Evolutionary conservation across 1,140 invertebrate species (phyloP).

Genomic region (Drosophila azteca): DNA sequence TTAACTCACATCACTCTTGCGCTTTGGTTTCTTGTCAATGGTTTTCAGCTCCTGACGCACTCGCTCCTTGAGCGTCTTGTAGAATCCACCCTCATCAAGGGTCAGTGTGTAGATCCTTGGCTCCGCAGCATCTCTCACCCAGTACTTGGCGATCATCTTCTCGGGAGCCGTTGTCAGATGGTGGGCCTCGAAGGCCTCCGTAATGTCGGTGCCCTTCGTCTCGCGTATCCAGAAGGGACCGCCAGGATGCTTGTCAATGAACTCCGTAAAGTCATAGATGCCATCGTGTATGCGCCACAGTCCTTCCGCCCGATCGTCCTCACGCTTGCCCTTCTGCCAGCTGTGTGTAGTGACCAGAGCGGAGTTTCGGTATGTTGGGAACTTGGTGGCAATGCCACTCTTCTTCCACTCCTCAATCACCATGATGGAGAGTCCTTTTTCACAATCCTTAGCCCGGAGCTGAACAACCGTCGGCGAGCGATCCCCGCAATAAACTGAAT

Average conservation of each 20-base stretch:
- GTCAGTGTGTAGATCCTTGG: conserved; percentile 87
- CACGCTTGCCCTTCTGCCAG: conserved; percentile 86
- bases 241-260: conserved; percentile 88
- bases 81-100: conserved; percentile 88
- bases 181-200: conserved; percentile 88
- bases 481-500: conserved; percentile 35
- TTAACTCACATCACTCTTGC: conserved; percentile 74
- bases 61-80: conserved; percentile 86
- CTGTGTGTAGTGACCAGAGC: conserved; percentile 65
- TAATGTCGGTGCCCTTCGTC: conserved; percentile 89
- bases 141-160: conserved; percentile 86
- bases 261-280: conserved; percentile 88
- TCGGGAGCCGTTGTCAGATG: conserved; percentile 85
- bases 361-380: conserved; percentile 73
- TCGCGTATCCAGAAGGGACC: conserved; percentile 87
- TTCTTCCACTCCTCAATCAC: conserved; percentile 77
- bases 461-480: conserved; percentile 10
- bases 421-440: conserved; percentile 47
- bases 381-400: conserved; percentile 75
- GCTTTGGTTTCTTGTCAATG: conserved; percentile 80
- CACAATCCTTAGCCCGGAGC: not conserved
- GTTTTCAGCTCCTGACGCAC: conserved; percentile 84
- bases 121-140: conserved; percentile 84
- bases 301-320: conserved; percentile 87
- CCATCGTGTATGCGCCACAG: conserved; percentile 88